A percentile compares a stretch with the other conserved stretches of the same genome.
Evolutionary conservation across 2,888 invertebrate species (phyloP).

Genomic region (Eristalis arbustorum): DNA sequence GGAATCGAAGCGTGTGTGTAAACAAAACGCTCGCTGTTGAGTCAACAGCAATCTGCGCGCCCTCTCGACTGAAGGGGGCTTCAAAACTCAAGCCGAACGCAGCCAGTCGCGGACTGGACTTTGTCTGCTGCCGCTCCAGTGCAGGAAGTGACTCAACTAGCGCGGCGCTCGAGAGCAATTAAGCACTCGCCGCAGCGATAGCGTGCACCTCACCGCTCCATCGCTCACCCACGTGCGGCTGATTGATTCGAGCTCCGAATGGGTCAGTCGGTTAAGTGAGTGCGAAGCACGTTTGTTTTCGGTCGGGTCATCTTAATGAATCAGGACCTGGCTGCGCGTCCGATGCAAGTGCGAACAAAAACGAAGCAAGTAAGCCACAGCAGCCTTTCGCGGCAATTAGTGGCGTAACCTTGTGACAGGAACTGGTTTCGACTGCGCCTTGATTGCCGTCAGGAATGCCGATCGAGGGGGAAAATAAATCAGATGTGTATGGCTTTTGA

Average conservation of each 20-base stretch:
- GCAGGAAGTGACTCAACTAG: conserved; percentile 34
- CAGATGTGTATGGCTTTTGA: background rate
- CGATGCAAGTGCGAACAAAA: background rate
- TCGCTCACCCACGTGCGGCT: background rate
- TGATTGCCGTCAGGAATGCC: conserved; percentile 1
- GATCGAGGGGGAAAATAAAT: background rate
- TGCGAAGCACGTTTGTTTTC: conserved; percentile 19
- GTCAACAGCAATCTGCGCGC: background rate
- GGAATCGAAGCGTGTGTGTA: conserved; percentile 12
- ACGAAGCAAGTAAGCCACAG: conserved; percentile 10
- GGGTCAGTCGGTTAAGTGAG: conserved; percentile 29
- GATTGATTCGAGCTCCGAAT: conserved; percentile 33
- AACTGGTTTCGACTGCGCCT: conserved; percentile 59
- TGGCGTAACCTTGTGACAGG: conserved; percentile 37
- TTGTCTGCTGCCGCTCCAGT: background rate
- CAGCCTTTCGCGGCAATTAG: conserved; percentile 28
- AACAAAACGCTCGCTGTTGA: conserved; percentile 13
- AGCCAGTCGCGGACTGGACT: background rate
- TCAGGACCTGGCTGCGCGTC: background rate
- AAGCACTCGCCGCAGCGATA: conserved; percentile 7
- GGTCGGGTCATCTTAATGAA: too few species aligned
- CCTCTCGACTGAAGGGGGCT: background rate
- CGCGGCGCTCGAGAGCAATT: conserved; percentile 7
- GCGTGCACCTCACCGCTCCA: background rate
- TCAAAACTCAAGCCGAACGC: background rate